Conservation (phyloP, 2,113 vertebrate genomes). For the Onychostruthus taczanowskii region DNA sequence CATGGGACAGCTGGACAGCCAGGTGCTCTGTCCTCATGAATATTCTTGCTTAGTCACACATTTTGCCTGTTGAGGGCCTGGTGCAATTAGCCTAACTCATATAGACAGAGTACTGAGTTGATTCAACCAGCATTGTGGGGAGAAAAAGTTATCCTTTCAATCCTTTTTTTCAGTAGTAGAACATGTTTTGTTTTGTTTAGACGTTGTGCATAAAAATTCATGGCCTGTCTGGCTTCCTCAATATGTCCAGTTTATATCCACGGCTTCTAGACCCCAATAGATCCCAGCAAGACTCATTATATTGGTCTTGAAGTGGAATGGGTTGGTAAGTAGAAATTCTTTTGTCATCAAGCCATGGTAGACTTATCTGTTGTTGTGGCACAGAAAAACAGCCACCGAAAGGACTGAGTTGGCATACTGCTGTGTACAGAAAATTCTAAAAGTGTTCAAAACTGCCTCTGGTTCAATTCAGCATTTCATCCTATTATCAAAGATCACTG, state of each 20-base stretch:
- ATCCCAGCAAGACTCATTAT: not conserved
- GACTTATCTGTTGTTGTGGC: not conserved
- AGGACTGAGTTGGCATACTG: not conserved
- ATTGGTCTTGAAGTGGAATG: not conserved
- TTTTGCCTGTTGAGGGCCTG: not conserved
- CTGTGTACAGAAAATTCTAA: not conserved
- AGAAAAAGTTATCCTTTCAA: not conserved
- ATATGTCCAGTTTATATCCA: not conserved
- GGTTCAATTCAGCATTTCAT: not conserved
- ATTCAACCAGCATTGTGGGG: not conserved
- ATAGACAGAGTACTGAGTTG: not conserved
- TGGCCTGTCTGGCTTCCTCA: not conserved
- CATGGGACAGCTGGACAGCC: not conserved
- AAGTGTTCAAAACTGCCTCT: not conserved
- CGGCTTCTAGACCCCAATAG: not conserved
- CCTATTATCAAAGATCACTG: not conserved
- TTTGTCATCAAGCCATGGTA: not conserved
- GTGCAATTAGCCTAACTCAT: not conserved
- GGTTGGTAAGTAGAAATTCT: not conserved
- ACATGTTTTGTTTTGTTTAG: not conserved
- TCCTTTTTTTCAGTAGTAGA: not conserved
- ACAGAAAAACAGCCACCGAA: not conserved
- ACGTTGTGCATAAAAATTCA: not conserved
- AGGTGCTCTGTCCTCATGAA: not conserved
- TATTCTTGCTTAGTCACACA: not conserved